Conservation (phyloP, 1,140 invertebrate species). For the Metaphire vulgaris region DNA sequence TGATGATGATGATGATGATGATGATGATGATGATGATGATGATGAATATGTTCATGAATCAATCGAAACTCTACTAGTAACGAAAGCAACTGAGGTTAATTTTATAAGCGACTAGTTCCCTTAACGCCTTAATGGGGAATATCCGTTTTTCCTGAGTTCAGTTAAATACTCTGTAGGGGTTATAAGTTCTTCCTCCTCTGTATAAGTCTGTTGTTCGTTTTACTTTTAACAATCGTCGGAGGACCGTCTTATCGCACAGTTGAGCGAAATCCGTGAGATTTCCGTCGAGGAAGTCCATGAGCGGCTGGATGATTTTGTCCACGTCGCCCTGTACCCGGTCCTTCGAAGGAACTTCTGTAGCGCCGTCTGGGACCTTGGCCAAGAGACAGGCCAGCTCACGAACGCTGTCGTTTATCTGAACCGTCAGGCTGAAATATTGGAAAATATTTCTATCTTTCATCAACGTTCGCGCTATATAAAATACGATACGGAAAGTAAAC, state of each 20-base stretch:
- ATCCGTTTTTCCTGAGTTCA: no score
- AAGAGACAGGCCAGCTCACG: background rate
- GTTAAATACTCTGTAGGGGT: no score
- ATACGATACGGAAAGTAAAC: no score
- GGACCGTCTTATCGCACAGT: constrained; percentile 97
- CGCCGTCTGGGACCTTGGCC: background rate
- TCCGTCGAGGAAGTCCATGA: constrained; percentile 89
- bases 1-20: constrained; percentile 2
- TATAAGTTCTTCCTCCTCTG: no score
- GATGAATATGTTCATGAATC: background rate
- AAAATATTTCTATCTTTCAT: no score
- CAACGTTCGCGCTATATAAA: no score
- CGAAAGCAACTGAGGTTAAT: no score
- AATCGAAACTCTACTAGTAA: constrained; percentile 7
- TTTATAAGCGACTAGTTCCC: no score
- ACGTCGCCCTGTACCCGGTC: background rate
- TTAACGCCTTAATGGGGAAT: no score
- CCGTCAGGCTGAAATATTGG: background rate
- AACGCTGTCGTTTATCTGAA: background rate
- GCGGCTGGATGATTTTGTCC: constrained; percentile 62
- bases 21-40: background rate
- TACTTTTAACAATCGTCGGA: constrained; percentile 89
- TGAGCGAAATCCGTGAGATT: constrained; percentile 92
- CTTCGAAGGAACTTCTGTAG: background rate
- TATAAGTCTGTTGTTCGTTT: no score